Evolutionary conservation across 2,888 invertebrate genomes (phyloP).

Genomic region (Octonoba sinensis): DNA sequence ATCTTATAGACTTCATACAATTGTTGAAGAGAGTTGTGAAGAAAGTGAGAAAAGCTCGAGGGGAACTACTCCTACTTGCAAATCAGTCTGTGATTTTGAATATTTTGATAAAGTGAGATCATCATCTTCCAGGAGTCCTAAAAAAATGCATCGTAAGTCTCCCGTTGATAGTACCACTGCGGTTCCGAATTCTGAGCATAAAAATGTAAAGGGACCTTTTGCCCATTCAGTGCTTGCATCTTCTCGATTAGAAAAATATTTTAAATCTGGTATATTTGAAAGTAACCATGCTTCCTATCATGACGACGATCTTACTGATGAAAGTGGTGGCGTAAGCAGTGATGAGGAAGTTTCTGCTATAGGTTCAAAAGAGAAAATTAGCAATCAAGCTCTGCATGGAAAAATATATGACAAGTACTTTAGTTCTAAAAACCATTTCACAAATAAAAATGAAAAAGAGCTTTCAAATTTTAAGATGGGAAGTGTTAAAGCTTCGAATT

Average conservation of each 20-base stretch:
- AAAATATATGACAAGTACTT: neutral
- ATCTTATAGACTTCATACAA: conserved; percentile 91
- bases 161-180: conserved; percentile 81
- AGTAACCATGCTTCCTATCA: conserved; percentile 58
- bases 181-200: conserved; percentile 84
- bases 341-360: conserved; percentile 39
- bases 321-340: conserved; percentile 62
- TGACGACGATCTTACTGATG: conserved; percentile 63
- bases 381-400: neutral
- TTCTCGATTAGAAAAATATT: conserved; percentile 89
- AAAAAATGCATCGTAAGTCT: conserved; percentile 67
- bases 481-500: neutral
- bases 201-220: conserved; percentile 73
- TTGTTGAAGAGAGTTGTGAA: conserved; percentile 94
- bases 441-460: neutral
- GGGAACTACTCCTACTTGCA: conserved; percentile 68
- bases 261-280: conserved; percentile 71
- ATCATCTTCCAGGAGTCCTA: conserved; percentile 20
- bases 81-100: conserved; percentile 82
- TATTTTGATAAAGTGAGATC: conserved; percentile 77
- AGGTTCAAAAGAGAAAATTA: conserved; percentile 18
- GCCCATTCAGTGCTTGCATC: conserved; percentile 84
- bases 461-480: neutral
- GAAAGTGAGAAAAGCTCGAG: conserved; percentile 77
- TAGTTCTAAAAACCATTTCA: neutral